These are phyloP conservation scores for Pterobdella sp. DNA, from an alignment of 2,888 invertebrate species.

Conservation along the genomic window DNA sequence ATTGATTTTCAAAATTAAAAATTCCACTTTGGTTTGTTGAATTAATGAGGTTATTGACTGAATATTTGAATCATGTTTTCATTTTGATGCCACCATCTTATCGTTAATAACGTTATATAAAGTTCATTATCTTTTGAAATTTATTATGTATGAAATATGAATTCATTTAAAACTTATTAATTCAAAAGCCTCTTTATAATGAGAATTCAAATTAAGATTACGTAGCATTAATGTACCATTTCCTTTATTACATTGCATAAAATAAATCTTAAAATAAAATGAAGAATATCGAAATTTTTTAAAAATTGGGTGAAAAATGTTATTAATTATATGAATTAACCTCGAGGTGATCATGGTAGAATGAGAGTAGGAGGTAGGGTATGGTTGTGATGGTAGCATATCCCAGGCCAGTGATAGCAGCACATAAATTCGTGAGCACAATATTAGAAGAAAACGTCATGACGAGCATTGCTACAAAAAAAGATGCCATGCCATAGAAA, in stretches of 20 bases:
- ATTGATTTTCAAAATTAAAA: too few species aligned
- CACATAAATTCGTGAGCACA: conserved; percentile 66
- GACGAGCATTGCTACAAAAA: conserved; percentile 73
- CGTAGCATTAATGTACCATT: background rate
- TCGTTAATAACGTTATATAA: too few species aligned
- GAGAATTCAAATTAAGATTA: background rate
- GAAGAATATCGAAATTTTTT: background rate
- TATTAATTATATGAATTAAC: conserved; percentile 56
- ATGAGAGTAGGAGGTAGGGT: conserved; percentile 88
- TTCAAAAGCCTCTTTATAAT: too few species aligned
- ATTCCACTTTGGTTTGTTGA: too few species aligned
- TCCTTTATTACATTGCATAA: background rate
- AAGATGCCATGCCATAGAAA: conserved; percentile 47
- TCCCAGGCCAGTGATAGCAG: conserved; percentile 89
- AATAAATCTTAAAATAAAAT: background rate
- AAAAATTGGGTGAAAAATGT: background rate
- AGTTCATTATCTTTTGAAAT: too few species aligned
- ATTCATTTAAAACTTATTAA: too few species aligned
- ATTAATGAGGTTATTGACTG: too few species aligned
- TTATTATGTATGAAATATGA: too few species aligned
- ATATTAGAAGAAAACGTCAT: conserved; percentile 74
- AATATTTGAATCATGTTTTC: too few species aligned
- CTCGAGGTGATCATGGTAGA: conserved; percentile 80
- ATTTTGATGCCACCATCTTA: too few species aligned
- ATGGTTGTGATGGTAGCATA: conserved; percentile 93